Evolutionary conservation across 2,888 invertebrate genomes (phyloP).

Genomic region (Nesidiocoris tenuis): DNA sequence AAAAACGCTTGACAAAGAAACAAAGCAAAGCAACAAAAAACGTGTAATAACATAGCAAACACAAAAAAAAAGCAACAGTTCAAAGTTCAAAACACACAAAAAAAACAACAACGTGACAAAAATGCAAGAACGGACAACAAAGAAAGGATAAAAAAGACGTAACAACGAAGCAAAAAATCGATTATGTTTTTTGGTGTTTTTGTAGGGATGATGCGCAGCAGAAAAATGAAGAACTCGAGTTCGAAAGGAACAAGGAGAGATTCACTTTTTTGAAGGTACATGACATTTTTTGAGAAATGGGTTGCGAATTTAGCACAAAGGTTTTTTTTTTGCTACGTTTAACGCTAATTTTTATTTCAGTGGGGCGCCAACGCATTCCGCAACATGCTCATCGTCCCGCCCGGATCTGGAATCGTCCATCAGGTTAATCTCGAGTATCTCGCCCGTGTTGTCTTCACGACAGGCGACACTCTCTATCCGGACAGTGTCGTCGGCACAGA

Average conservation of each 20-base stretch:
- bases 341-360: too few relatives aligned
- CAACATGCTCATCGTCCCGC: constrained; percentile 96
- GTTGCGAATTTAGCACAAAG: background rate
- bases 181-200: too few relatives aligned
- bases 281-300: background rate
- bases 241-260: constrained; percentile 90
- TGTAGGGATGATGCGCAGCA: constrained; percentile 79
- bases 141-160: too few relatives aligned
- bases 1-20: too few relatives aligned
- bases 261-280: constrained; percentile 91
- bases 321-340: background rate
- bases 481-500: constrained; percentile 96
- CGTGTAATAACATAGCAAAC: too few relatives aligned
- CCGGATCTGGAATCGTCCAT: constrained; percentile 97
- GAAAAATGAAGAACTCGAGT: constrained; percentile 93
- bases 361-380: constrained; percentile 96
- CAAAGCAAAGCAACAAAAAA: too few relatives aligned
- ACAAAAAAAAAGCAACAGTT: too few relatives aligned
- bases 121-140: too few relatives aligned
- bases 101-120: too few relatives aligned
- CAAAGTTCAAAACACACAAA: too few relatives aligned
- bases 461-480: constrained; percentile 67
- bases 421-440: constrained; percentile 97
- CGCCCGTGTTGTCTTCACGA: constrained; percentile 83
- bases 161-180: too few relatives aligned